These are phyloP conservation scores for Anthoscopus minutus DNA, from an alignment of 2,113 vertebrate genomes.

Conservation along the genomic window DNA sequence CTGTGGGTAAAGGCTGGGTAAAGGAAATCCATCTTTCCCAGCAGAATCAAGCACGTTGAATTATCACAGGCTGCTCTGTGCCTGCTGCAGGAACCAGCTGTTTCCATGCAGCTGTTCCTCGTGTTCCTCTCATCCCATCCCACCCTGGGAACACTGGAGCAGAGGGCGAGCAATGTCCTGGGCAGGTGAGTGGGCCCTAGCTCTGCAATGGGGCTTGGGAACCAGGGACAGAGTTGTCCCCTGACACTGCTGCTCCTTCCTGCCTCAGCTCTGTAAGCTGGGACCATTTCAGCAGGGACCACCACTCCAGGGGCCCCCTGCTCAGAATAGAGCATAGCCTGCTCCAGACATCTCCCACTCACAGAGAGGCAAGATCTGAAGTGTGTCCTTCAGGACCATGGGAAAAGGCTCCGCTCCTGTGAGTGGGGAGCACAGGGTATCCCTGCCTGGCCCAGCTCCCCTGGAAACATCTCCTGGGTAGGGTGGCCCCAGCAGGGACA, in stretches of 20 bases:
- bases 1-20: background rate
- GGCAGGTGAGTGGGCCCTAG: background rate
- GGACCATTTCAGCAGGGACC: background rate
- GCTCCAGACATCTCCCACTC: background rate
- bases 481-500: background rate
- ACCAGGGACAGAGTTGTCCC: background rate
- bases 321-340: background rate
- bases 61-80: background rate
- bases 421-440: rapidly evolving
- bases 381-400: background rate
- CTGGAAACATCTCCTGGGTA: background rate
- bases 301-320: rapidly evolving
- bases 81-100: background rate
- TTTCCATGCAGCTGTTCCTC: background rate
- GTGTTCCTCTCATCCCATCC: background rate
- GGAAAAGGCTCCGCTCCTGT: background rate
- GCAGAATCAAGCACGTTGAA: background rate
- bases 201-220: background rate
- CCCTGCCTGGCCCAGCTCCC: background rate
- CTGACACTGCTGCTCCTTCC: background rate
- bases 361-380: background rate
- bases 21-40: rapidly evolving
- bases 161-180: rapidly evolving
- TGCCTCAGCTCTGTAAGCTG: background rate
- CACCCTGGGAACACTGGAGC: rapidly evolving